Evolutionary conservation across 2,888 invertebrate species (phyloP).

Genomic region (Acrobasis suavella): DNA sequence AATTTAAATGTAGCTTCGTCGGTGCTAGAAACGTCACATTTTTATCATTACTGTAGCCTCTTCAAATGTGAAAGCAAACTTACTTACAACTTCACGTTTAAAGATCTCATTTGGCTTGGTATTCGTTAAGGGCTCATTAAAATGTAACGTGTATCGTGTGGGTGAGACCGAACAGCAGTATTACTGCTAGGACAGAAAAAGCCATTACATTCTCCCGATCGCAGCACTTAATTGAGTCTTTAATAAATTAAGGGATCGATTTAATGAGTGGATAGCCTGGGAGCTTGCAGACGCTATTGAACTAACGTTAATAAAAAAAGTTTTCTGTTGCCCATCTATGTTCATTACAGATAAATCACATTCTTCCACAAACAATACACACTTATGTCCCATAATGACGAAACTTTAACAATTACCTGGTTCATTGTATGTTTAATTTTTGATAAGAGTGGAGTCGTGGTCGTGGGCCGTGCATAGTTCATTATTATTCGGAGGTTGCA

Average conservation of each 20-base stretch:
- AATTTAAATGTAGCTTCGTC: neutral
- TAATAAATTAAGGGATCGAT: conserved; percentile 52
- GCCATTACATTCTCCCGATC: conserved; percentile 40
- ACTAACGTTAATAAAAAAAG: conserved; percentile 45
- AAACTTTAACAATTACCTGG: conserved; percentile 28
- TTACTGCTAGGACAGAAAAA: conserved; percentile 36
- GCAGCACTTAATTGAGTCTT: conserved; percentile 50
- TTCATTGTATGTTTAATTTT: conserved; percentile 27
- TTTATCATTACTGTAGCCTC: neutral
- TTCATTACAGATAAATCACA: conserved; percentile 38
- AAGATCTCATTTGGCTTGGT: neutral
- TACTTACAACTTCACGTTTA: neutral
- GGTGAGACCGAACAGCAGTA: conserved; percentile 34
- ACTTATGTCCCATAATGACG: conserved; percentile 29
- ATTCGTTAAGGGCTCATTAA: conserved; percentile 28
- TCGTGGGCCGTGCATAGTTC: conserved; percentile 22
- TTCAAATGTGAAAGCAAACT: neutral
- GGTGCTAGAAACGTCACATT: neutral
- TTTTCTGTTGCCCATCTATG: conserved; percentile 35
- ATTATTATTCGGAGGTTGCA: conserved; percentile 28
- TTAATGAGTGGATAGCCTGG: conserved; percentile 33
- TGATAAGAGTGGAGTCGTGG: conserved; percentile 23
- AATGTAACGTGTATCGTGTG: conserved; percentile 34
- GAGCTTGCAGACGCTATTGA: conserved; percentile 28
- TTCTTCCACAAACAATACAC: conserved; percentile 32